Evolutionary conservation across 2,797 vertebrate genomes (phyloP).

Genomic region (Stomatorhinus walkeri): DNA sequence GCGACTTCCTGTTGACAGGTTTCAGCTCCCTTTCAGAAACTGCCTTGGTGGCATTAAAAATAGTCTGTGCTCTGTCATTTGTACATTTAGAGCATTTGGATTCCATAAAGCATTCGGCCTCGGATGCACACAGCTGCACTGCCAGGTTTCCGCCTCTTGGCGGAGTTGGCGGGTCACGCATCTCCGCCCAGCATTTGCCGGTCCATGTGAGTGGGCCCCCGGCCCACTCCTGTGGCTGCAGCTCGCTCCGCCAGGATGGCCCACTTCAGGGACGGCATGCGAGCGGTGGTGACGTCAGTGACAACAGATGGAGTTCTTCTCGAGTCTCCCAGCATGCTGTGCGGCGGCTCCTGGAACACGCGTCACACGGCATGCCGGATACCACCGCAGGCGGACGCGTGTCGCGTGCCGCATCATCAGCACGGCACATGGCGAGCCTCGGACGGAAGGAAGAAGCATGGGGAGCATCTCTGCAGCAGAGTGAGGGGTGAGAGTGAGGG

Average conservation of each 20-base stretch:
- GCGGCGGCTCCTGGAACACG: constrained; percentile 2
- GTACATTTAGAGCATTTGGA: constrained; percentile 4
- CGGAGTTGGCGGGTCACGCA: not conserved
- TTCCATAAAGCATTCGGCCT: not conserved
- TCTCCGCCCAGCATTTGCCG: not conserved
- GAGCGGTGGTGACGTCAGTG: not conserved
- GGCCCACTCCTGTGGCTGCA: not conserved
- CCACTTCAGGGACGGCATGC: not conserved
- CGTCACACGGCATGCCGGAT: not conserved
- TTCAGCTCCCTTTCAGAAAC: not conserved
- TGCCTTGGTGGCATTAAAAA: not conserved
- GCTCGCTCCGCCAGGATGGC: not conserved
- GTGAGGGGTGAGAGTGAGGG: not conserved
- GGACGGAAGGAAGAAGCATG: constrained; percentile 1
- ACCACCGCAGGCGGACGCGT: not conserved
- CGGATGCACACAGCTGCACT: constrained; percentile 4
- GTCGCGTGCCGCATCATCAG: not conserved
- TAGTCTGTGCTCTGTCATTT: not conserved
- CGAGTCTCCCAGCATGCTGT: constrained; percentile 8
- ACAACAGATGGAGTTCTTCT: constrained; percentile 10
- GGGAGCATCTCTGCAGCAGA: not conserved
- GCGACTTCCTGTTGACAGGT: not conserved
- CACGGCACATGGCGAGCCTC: not conserved
- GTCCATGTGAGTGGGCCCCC: not conserved
- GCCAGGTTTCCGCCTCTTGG: constrained; percentile 1